These are phyloP conservation scores for Ypsolopha sequella DNA, from an alignment of 2,888 invertebrate genomes.

Conservation along the genomic window DNA sequence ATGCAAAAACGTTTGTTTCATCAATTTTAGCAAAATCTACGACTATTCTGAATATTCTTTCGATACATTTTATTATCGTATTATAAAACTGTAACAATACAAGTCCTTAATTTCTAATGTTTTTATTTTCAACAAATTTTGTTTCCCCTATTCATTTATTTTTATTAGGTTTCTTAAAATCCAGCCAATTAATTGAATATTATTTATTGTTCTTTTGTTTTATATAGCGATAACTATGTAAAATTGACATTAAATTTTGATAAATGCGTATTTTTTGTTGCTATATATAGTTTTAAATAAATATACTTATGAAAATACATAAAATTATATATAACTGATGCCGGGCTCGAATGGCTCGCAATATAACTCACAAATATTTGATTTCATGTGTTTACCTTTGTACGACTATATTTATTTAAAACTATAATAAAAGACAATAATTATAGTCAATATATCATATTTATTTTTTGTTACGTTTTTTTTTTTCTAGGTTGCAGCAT, in stretches of 20 bases:
- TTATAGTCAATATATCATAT: not conserved
- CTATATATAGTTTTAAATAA: no score
- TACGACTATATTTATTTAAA: not conserved
- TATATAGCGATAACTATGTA: no score
- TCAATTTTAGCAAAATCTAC: conserved; percentile 3
- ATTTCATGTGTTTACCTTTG: no score
- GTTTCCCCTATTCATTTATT: not conserved
- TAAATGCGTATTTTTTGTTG: not conserved
- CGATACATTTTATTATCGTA: not conserved
- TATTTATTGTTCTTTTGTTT: not conserved
- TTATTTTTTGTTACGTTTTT: no score
- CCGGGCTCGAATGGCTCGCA: no score
- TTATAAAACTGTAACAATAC: conserved; percentile 1
- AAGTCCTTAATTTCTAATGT: not conserved
- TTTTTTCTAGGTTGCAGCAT: no score
- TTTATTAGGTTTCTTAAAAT: not conserved
- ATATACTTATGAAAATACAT: no score
- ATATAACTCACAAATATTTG: no score
- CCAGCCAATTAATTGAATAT: not conserved
- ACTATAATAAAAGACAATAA: not conserved
- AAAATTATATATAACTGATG: no score
- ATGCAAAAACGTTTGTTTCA: not conserved
- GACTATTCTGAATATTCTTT: not conserved
- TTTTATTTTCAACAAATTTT: not conserved
- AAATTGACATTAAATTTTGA: not conserved